Base-by-base conservation (phyloP, 2,888 invertebrate species). In the Drosophila percnosoma region DNA sequence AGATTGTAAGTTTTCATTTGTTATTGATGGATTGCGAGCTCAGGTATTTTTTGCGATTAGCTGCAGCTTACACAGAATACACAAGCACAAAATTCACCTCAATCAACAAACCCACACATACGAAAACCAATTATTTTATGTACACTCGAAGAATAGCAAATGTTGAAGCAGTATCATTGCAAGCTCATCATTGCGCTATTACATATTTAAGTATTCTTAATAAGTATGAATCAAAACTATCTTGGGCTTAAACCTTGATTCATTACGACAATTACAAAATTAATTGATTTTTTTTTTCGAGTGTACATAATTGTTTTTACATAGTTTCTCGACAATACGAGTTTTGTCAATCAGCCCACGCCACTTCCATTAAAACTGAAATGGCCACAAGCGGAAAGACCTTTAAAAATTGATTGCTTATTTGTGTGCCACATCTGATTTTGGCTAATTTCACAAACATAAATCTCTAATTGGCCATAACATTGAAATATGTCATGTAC, bases 401-500 rank as follows among this genome's bases (percentile, higher is more conserved):
- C 66, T 62, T 68, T 59, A 80, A 68, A 68, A 83, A 74, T 80
- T 69, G 52, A 51, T 57, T 64, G 62, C 57, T 73, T 51, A 52
- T 33, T 24, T 53, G 29, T 65, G 52, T 48, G 38, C 63, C 78
- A 77, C 62, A 45, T 55, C 58, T 62, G 70, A 54, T 51, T 63
- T 53, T 70, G 65, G 48, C 21, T 33, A 66, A 63, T 71, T 24
- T 38, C 61, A 29, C n/a, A 51, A 1, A 29, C 18, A 61, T 45
- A 57, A 42, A 52, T 70, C 58, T 71, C 68, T 73, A 73, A 78
- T 72, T 84, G 79, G 70, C 82, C 79, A 70, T 81, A 70, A 73
- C 80, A 86, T 80, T 89, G 83, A 80, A 68, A 59, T 74, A 55
- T 69, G 83, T 42, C 70, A 66, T 31, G 31, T 31, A 61, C 66